Evolutionary conservation across 2,888 invertebrate species (phyloP), one percentile per base, ranked within the genome.

Genomic region (Gandaritis pyraliata): DNA sequence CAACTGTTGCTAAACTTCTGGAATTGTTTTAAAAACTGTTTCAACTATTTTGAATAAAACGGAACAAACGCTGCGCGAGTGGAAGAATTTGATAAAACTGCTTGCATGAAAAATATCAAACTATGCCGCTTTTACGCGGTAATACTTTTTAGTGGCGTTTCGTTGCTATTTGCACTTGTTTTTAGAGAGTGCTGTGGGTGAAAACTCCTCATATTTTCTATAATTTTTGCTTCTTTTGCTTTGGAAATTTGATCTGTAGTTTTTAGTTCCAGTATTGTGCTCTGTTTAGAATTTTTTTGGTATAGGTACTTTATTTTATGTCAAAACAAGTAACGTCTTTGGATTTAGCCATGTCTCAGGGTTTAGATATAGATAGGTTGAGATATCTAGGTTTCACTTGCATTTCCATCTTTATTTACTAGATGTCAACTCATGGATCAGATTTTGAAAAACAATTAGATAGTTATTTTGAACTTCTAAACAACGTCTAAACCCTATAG

Each of bases 21-120:
- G 41, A 70, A 43, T 61, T 68, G 57, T 62, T 68, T 66, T 58
- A 30, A 16, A 13, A 66, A 68, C 68, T 61, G 66, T 60, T 59
- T 62, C 62, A 68, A 68, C 70, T 70, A 68, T 66, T 66, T 69
- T 53, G 58, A 64, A 67, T 65, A 66, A 66, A 70, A 68, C 47
- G 29, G 16, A 61, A 47, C 49, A 13, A 58, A 63, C 50, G 48
- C 59, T 43, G 41, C 47, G 10, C 58, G 43, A 50, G 50, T 29
- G 49, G 48, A 63, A 48, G 65, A 64, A 68, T 68, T 65, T 61
- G 62, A 64, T 69, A 60, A 64, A 68, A 66, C 58, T 43, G 41
- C 51, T 58, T 64, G 58, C 57, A 61, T 65, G 60, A 54, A 65
- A 61, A 56, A 65, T 66, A 65, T 65, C 57, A 58, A 68, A 61